Conservation (phyloP, 2,113 vertebrate genomes). For the Strigops habroptila region DNA sequence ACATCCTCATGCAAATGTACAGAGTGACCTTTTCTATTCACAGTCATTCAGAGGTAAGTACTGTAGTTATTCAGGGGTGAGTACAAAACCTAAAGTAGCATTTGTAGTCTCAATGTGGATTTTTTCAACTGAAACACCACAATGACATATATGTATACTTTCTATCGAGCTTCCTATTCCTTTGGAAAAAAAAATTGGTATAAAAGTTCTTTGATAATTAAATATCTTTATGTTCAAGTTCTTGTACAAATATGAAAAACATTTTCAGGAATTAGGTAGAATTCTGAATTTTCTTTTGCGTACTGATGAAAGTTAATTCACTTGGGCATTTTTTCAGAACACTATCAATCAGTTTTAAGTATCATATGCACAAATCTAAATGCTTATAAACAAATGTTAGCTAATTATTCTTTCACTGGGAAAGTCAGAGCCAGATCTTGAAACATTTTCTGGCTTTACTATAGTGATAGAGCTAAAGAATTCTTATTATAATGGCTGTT, state of each 20-base stretch:
- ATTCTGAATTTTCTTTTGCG: not conserved
- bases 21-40: conserved; percentile 7
- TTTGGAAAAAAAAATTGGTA: not conserved
- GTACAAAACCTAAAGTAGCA: not conserved
- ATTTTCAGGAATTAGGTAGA: not conserved
- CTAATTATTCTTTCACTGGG: not conserved
- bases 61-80: conserved; percentile 1
- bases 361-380: not conserved
- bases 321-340: not conserved
- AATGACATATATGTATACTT: not conserved
- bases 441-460: not conserved
- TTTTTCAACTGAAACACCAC: conserved; percentile 2
- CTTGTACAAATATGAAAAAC: not conserved
- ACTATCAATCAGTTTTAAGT: not conserved
- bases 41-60: not conserved
- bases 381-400: not conserved
- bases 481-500: not conserved
- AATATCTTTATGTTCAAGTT: not conserved
- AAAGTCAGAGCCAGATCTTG: not conserved
- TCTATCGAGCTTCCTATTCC: not conserved
- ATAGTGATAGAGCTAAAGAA: not conserved
- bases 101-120: not conserved
- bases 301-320: not conserved
- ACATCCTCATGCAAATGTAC: conserved; percentile 23
- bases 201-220: not conserved